Base-by-base conservation (phyloP, 2,113 vertebrate genomes). In the Oryzias curvinotus region DNA sequence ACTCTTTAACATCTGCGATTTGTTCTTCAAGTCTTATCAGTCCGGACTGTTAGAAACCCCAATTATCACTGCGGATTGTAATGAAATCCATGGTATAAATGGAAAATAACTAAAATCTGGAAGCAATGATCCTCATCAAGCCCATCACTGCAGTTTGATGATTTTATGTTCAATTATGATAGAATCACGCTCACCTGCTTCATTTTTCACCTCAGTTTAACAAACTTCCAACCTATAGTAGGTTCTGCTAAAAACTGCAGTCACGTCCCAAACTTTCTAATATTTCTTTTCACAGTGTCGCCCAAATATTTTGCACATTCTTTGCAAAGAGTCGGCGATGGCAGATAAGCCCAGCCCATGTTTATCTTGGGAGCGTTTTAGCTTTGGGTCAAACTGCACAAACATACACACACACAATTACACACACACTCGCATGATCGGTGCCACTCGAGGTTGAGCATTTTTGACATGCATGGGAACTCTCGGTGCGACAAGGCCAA, bases 351-450 rank as follows among this genome's bases (percentile, higher is more conserved):
- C 53, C 16, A 58, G 44, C 23, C 30, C 41, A 5, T 65, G 62
- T 71, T 82, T 71, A 43, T 63, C 48, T 77, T 68, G 58, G 71
- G 55, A 14, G 8, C 5, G 13, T 81, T 64, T 75, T 56, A 78
- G 56, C 18, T 47, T 7, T 43, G 49, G 67, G 43, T 61, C 66
- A 61, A 77, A 72, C 53, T 64, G 72, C 43, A 65, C 12, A 51
- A 49, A 42, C 44, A 26, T 36, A 55, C 13, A 1, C 45, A 36
- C 54, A 14, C 3, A 0, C 52, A 18, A 10, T 0, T 5, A 0
- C 7, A 43, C 8, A 43, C 8, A 60, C 18, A 41, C 14, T 21
- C 56, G 48, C 17, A 17, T 52, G 67, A 50, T 46, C 44, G 46
- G 14, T 41, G 57, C 16, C 21, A 23, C 28, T 28, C 1, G 12